A percentile compares a stretch with the other conserved stretches of the same genome.
These are phyloP conservation scores for Neoarius graeffei DNA, from an alignment of 2,113 vertebrate genomes.

Conservation along the genomic window DNA sequence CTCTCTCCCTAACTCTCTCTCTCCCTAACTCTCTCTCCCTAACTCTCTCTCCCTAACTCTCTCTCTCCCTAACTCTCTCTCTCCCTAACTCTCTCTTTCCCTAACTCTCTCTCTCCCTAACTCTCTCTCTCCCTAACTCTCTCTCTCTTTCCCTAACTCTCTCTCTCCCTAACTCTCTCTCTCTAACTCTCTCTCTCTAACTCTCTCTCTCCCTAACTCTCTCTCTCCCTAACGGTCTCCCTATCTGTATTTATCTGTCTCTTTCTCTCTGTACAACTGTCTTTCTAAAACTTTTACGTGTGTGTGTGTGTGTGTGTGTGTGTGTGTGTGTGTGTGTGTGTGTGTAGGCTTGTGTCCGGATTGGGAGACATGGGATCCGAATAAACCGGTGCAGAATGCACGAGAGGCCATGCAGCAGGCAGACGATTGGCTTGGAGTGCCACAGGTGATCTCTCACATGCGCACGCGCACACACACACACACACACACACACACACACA, in stretches of 20 bases:
- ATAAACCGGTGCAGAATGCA: slow-evolving; percentile 87
- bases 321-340: too few relatives aligned
- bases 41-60: too few relatives aligned
- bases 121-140: too few relatives aligned
- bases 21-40: neutral
- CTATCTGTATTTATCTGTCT: neutral
- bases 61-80: too few relatives aligned
- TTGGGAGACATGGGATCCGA: slow-evolving; percentile 89
- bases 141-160: neutral
- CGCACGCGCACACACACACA: slow-evolving; percentile 5
- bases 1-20: neutral
- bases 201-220: neutral
- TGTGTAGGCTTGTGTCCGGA: slow-evolving; percentile 85
- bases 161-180: neutral
- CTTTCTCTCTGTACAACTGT: neutral
- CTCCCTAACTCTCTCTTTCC: neutral
- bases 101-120: neutral
- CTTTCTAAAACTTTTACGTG: neutral
- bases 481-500: neutral
- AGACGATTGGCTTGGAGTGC: slow-evolving; percentile 90
- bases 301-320: slow-evolving; percentile 39
- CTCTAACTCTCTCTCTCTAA: neutral
- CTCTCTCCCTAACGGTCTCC: neutral
- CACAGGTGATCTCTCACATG: slow-evolving; percentile 76
- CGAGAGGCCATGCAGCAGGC: slow-evolving; percentile 93